phyloP scores from a whole-genome alignment of 2,888 invertebrate genomes.

The Spisula subtruncata region DNA sequence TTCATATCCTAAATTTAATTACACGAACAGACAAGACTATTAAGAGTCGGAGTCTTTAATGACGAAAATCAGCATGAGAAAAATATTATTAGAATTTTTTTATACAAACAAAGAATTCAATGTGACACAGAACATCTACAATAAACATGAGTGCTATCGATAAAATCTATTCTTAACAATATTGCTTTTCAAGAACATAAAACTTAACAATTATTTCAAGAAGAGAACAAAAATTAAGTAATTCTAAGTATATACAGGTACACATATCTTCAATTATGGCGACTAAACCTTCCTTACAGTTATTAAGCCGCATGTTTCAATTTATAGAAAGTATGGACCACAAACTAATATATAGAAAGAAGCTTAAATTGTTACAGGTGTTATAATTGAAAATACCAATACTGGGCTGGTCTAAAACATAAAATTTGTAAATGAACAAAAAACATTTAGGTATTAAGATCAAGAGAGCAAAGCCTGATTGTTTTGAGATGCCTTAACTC shows the following conservation, averaged over 20 bases:
- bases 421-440: no score
- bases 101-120: background rate
- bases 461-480: no score
- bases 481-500: no score
- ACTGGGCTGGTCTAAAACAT: no score
- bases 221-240: background rate
- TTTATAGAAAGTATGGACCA: no score
- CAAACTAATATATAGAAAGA: no score
- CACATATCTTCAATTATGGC: background rate
- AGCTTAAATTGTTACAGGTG: no score
- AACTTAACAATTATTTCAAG: conserved; percentile 36
- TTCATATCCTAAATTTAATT: background rate
- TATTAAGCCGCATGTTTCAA: no score
- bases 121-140: background rate
- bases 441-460: no score
- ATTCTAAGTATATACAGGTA: background rate
- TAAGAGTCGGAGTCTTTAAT: background rate
- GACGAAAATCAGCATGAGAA: background rate
- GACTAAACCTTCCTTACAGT: no score
- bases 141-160: background rate
- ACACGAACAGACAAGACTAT: background rate
- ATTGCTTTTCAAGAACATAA: conserved; percentile 36
- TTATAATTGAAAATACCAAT: no score
- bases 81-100: background rate
- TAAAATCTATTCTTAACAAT: conserved; percentile 11